Percentiles rank a stretch among this genome's conserved stretches.
Conservation (phyloP, 2,113 vertebrate species). For the Neotoma lepida region DNA sequence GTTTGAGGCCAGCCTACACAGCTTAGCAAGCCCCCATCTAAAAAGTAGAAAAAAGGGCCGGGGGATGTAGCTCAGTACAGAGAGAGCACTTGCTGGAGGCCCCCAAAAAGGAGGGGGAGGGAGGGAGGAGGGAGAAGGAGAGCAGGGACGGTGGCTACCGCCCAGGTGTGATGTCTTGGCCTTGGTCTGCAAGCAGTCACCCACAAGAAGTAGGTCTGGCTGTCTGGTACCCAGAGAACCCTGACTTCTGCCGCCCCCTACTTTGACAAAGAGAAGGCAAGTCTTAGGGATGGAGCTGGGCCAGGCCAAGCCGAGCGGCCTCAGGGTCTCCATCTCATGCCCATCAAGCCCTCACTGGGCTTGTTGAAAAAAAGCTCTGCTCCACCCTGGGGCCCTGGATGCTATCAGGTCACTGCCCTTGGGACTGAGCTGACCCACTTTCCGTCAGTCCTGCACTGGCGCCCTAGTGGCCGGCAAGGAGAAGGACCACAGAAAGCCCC, state of each 20-base stretch:
- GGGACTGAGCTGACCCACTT: background rate
- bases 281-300: background rate
- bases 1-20: background rate
- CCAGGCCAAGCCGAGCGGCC: background rate
- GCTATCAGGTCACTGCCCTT: background rate
- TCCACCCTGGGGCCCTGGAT: background rate
- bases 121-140: no score
- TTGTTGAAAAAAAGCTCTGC: background rate
- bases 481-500: accelerated
- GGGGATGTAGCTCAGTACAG: background rate
- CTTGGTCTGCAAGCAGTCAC: accelerated
- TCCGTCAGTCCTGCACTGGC: background rate
- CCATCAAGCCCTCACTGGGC: accelerated
- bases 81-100: background rate
- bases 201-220: background rate
- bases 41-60: background rate
- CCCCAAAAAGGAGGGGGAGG: background rate
- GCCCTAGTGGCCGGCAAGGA: accelerated
- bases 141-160: accelerated
- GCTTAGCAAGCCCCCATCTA: background rate
- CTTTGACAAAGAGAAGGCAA: background rate
- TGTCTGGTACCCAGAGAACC: background rate
- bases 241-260: background rate
- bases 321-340: background rate
- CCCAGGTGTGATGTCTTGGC: accelerated